Percentiles rank a stretch among this genome's conserved stretches.
These are phyloP conservation scores for Mirza zaza DNA, from an alignment of 2,113 vertebrate genomes.

Conservation along the genomic window DNA sequence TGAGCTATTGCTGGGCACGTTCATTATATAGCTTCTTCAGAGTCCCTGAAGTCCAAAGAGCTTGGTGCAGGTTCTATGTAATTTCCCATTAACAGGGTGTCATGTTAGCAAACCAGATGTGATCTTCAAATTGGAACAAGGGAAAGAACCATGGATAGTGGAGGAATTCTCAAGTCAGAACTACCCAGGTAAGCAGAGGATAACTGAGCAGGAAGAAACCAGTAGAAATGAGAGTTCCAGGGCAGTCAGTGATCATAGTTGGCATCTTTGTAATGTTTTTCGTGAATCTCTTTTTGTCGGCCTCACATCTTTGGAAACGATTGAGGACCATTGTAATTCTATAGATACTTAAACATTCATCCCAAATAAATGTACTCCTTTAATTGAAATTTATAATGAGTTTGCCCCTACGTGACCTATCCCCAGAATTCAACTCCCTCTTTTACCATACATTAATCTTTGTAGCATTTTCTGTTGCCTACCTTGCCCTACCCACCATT, in stretches of 20 bases:
- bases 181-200: not conserved
- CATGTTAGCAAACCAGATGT: conserved; percentile 5
- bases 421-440: not conserved
- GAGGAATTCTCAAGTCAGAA: not conserved
- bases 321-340: not conserved
- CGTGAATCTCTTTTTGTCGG: not conserved
- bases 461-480: not conserved
- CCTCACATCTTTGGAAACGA: not conserved
- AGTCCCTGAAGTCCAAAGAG: not conserved
- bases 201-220: not conserved
- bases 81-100: not conserved
- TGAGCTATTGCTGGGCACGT: not conserved
- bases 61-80: not conserved
- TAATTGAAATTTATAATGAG: not conserved
- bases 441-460: not conserved
- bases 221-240: not conserved
- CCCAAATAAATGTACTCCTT: not conserved
- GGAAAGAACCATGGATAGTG: not conserved
- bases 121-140: conserved; percentile 32
- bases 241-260: too few species aligned
- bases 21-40: not conserved
- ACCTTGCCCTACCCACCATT: not conserved
- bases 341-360: not conserved
- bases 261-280: not conserved
- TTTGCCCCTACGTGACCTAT: not conserved